Evolutionary conservation across 2,797 vertebrate genomes (phyloP).

Genomic region (Champsocephalus esox): DNA sequence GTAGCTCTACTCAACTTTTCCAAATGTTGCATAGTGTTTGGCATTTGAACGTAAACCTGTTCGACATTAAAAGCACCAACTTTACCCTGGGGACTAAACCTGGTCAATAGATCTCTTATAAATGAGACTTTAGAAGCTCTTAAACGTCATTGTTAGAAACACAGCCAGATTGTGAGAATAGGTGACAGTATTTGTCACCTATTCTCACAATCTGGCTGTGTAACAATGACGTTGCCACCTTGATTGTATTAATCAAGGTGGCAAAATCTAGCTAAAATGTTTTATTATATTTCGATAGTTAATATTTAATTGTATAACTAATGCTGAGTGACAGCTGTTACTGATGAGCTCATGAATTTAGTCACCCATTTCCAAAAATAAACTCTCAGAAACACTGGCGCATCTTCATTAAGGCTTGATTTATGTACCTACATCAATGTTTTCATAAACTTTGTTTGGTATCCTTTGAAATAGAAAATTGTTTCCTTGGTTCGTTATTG

Average conservation of each 20-base stretch:
- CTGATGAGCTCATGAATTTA: neutral
- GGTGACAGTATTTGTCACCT: neutral
- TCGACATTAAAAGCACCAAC: slow-evolving; percentile 31
- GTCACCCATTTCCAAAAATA: neutral
- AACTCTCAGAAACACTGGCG: too few species aligned
- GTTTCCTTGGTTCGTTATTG: too few species aligned
- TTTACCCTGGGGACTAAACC: slow-evolving; percentile 6
- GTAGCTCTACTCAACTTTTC: slow-evolving; percentile 52
- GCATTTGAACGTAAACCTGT: slow-evolving; percentile 30
- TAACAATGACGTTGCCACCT: too few species aligned
- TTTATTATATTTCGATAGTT: neutral
- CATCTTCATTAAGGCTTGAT: neutral
- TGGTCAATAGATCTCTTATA: slow-evolving; percentile 27
- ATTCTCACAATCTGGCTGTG: too few species aligned
- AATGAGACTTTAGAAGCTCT: slow-evolving; percentile 11
- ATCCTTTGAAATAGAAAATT: neutral
- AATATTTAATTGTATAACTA: neutral
- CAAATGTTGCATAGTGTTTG: slow-evolving; percentile 40
- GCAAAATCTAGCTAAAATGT: neutral
- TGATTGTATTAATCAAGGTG: neutral
- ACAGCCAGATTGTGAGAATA: neutral
- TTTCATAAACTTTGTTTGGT: neutral
- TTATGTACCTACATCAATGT: neutral
- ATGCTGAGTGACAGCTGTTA: neutral
- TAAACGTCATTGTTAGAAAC: slow-evolving; percentile 9